Evolutionary conservation across 2,888 invertebrate genomes (phyloP), one percentile per base, ranked within the genome.

Genomic region (Hydroisotoma schaefferi): DNA sequence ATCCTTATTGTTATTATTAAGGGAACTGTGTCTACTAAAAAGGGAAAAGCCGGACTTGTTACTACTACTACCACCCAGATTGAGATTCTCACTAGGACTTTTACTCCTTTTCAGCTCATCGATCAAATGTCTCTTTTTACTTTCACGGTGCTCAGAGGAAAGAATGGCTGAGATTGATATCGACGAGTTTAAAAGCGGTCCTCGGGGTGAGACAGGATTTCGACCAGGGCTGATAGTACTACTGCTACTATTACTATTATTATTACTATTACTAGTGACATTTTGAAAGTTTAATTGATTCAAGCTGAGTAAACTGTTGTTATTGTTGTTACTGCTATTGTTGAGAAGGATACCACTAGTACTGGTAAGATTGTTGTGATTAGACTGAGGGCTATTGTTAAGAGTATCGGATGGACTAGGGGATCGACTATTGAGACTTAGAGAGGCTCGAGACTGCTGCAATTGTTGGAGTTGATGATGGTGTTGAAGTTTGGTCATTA

Each of bases 401-500:
- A 22, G 23, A 6, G 20, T 25, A 23, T 22, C 22, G 15, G 23
- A 23, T 10, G 67, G 67, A 55, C 60, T 60, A 26, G 67, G 62
- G 2, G 65, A 61, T 29, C 59, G 33, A 26, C 59, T 59, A 22
- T 23, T 46, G 23, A 46, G 12, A 15, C 40, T 40, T 15, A 40
- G 40, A 25, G 46, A 15, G 5, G 23, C 12, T 25, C 25, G 46
- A 40, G 40, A 40, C 23, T 61, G 56, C 38, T 65, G 61, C n/a
- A 64, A 67, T 28, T 65, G 63, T 43, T 68, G 68, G 8, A 63
- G 60, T 53, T 68, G 68, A 46, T 71, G 71, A 15, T 71, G 71
- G 48, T 69, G 71, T 20, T 69, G 69, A 8, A 71, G 61, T 61
- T 70, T 68, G 23, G 67, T 63, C 68, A 71, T 69, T 38, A 71